Base-by-base conservation (phyloP, 1,140 invertebrate genomes). In the Pinna nobilis region DNA sequence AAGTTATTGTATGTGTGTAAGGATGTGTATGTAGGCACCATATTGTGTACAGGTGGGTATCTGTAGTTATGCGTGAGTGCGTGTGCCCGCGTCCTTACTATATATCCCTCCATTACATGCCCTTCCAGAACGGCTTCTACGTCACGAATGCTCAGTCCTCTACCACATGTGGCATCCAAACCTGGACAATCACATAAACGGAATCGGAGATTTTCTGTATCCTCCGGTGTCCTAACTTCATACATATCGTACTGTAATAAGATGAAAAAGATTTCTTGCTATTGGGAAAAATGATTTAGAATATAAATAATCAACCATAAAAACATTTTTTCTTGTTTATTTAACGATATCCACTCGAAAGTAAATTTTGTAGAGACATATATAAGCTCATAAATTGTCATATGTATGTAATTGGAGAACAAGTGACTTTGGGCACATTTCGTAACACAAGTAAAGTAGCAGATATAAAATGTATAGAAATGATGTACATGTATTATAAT, bases 141-240 rank as follows among this genome's bases (percentile, higher is more conserved):
- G 33, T 78, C 77, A n/a, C 47, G 39, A 20, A 13, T 9, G 50
- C 32, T 53, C 15, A 59, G 39, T 9, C 70, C 70, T 2, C 72
- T 50, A 5, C 73, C 73, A 13, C 69, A 67, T 1, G 23, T 61
- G 6, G 73, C 77, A 44, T 76, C 72, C 15, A 75, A 55, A 28
- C 77, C 77, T 2, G 57, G 53, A n/a, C 72, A 75, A 32, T 78
- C 77, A 57, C 72, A 72, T 25, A 78, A 30, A 13, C 60, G 47
- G 35, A 78, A 75, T 6, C 41, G 55, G 3, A 72, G 18, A 50
- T 50, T 33, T 47, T 37, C 15, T 18, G 37, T 30, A 1, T 49
- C 32, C 51, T 55, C 37, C 37, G 49, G 61, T 18, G 33, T 60
- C 2, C 50, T 37, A 4, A 65, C 32, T 13, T 47, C 28, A 47